Conservation (phyloP, 2,113 vertebrate species). For the Ochotona curzoniae region DNA sequence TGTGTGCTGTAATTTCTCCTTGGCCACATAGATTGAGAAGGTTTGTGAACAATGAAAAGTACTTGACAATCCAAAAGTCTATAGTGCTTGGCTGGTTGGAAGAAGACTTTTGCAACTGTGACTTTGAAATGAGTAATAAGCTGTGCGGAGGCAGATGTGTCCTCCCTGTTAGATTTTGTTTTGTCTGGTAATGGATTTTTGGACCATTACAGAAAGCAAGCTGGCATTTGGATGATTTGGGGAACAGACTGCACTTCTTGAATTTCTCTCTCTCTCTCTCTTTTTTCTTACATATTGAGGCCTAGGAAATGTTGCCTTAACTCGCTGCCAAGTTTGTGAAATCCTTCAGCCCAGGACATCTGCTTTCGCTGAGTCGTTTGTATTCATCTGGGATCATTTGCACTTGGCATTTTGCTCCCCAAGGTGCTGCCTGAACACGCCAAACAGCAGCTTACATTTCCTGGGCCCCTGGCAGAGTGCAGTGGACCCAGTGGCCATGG, state of each 20-base stretch:
- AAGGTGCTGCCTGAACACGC: not conserved
- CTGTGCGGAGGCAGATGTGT: not conserved
- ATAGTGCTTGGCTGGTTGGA: not conserved
- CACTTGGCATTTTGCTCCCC: not conserved
- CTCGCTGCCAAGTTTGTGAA: not conserved
- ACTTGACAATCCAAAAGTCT: not conserved
- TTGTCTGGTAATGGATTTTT: conserved; percentile 34
- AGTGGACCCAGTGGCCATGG: not conserved
- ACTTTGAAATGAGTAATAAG: not conserved
- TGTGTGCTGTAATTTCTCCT: conserved; percentile 29
- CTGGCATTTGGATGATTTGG: conserved; percentile 1
- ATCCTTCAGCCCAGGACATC: not conserved
- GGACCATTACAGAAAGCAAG: not conserved
- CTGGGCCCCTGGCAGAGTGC: not conserved
- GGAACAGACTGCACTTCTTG: conserved; percentile 1
- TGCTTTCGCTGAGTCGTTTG: not conserved
- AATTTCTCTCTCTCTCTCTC: not conserved
- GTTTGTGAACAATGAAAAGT: not conserved
- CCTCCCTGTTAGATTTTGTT: conserved; percentile 30
- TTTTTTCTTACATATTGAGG: not conserved
- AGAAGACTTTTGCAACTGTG: conserved; percentile 19
- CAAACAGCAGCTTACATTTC: not conserved
- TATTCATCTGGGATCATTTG: not conserved
- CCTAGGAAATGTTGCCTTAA: not conserved
- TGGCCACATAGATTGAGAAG: not conserved